A percentile compares a stretch with the other conserved stretches of the same genome.
Evolutionary conservation across 2,797 vertebrate species (phyloP).

Genomic region (Hybognathus amarus): DNA sequence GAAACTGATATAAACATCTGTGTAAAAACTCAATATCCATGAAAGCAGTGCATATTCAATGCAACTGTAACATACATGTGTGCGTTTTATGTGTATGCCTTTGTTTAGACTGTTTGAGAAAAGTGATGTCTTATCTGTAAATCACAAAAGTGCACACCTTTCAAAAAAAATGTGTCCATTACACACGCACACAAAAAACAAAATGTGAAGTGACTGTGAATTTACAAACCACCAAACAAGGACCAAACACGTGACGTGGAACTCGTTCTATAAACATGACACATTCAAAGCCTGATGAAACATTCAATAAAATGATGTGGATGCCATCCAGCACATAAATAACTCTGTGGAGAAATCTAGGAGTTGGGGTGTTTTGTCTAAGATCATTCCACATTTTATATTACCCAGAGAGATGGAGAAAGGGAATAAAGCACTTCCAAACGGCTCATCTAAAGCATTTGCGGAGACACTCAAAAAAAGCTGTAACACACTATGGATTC

Average conservation of each 20-base stretch:
- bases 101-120: neutral
- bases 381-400: conserved; percentile 45
- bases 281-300: conserved; percentile 59
- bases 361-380: conserved; percentile 56
- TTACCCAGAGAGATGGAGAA: conserved; percentile 19
- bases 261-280: conserved; percentile 54
- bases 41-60: conserved; percentile 5
- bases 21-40: conserved; percentile 5
- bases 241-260: conserved; percentile 52
- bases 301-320: conserved; percentile 56
- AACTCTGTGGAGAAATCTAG: conserved; percentile 52
- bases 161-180: neutral
- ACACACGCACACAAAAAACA: neutral
- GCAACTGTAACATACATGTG: neutral
- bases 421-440: conserved; percentile 24
- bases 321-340: conserved; percentile 59
- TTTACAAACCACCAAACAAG: conserved; percentile 54
- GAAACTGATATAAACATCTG: neutral
- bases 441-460: conserved; percentile 26
- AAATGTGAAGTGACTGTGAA: conserved; percentile 45
- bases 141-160: neutral
- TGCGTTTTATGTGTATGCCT: neutral
- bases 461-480: conserved; percentile 19
- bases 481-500: neutral
- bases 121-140: conserved; percentile 1